A percentile compares a stretch with the other conserved stretches of the same genome.
phyloP scores from a whole-genome alignment of 2,797 vertebrate genomes.

The Artibeus lituratus region DNA sequence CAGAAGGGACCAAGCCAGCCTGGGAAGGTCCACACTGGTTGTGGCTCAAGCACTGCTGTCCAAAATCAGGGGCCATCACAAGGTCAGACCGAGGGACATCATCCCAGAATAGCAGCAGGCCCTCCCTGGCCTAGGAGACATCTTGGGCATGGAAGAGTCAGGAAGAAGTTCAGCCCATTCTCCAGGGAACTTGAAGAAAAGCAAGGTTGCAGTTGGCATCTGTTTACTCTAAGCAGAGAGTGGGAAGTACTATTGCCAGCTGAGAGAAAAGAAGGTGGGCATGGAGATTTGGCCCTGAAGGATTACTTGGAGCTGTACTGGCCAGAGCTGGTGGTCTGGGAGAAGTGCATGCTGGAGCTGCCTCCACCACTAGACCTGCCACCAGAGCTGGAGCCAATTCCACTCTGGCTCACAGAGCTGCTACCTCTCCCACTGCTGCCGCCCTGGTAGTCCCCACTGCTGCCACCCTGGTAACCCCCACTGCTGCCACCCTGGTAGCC shows the following conservation, averaged over 20 bases:
- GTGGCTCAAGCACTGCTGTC: neutral
- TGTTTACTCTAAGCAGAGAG: neutral
- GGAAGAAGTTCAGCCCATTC: neutral
- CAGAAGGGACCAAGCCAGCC: neutral
- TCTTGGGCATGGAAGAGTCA: neutral
- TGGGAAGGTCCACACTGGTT: neutral
- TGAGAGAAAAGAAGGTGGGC: neutral
- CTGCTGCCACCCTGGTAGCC: neutral
- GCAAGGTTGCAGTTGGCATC: neutral
- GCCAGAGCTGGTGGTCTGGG: conserved; percentile 8
- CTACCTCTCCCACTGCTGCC: neutral
- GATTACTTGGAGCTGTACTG: conserved; percentile 56
- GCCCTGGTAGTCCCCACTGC: neutral
- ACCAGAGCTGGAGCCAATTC: conserved; percentile 56
- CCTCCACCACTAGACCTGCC: neutral
- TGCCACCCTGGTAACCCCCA: neutral
- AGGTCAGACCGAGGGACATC: neutral
- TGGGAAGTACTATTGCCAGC: neutral
- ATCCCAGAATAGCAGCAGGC: neutral
- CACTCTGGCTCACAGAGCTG: conserved; percentile 31
- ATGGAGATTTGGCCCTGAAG: neutral
- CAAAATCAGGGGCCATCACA: neutral
- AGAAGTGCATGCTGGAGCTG: neutral
- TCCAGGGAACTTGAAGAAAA: neutral
- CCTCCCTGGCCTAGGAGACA: neutral